Conservation (phyloP, 2,888 invertebrate genomes). For the Erebia palarica region DNA sequence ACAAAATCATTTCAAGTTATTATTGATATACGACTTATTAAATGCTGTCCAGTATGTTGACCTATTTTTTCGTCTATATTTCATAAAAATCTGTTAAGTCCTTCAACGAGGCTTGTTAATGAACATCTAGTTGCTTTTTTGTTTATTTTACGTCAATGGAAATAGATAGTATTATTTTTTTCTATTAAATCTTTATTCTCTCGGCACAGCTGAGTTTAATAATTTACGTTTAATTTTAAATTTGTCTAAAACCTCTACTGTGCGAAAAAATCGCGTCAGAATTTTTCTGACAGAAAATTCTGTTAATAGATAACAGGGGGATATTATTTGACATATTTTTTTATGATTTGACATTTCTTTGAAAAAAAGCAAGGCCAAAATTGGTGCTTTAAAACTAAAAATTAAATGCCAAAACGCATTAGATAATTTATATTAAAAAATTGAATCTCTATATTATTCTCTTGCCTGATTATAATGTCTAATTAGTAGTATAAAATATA, state of each 20-base stretch:
- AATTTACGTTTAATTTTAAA: slow-evolving; percentile 25
- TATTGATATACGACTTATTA: background rate
- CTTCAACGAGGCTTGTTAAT: background rate
- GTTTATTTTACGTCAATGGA: slow-evolving; percentile 19
- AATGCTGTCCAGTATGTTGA: background rate
- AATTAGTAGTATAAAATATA: slow-evolving; percentile 6
- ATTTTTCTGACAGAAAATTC: background rate
- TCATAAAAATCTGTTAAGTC: background rate
- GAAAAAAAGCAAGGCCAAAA: slow-evolving; percentile 58
- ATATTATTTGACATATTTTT: slow-evolving; percentile 23
- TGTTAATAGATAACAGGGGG: slow-evolving; percentile 40
- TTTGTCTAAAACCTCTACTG: slow-evolving; percentile 35
- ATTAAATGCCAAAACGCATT: slow-evolving; percentile 52
- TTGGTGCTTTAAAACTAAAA: slow-evolving; percentile 54
- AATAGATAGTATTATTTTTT: slow-evolving; percentile 32
- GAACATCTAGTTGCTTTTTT: background rate
- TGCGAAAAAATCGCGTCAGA: slow-evolving; percentile 3
- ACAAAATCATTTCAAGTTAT: background rate
- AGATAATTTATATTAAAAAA: slow-evolving; percentile 37
- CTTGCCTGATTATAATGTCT: slow-evolving; percentile 19
- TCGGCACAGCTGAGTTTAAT: slow-evolving; percentile 34
- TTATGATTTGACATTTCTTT: slow-evolving; percentile 26
- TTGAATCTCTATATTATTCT: slow-evolving; percentile 24
- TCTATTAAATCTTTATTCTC: slow-evolving; percentile 19
- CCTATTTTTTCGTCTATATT: background rate